Evolutionary conservation across 2,888 invertebrate genomes (phyloP), one percentile per base, ranked within the genome.

Genomic region (Tachina grossa): DNA sequence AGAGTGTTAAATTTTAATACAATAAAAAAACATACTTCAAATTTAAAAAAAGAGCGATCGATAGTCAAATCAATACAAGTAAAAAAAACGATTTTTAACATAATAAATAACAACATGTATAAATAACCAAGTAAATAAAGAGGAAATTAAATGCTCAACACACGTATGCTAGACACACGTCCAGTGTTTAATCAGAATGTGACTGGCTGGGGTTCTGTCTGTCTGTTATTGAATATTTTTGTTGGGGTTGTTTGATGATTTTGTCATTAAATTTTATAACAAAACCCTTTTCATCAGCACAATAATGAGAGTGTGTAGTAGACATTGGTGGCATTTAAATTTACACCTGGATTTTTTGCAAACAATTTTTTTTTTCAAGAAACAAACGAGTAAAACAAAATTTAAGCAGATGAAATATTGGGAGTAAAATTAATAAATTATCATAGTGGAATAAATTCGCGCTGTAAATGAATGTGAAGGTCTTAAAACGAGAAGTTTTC

Each of bases 321-420:
- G 79, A 76, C 79, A 71, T 68, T 80, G 83, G 57, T 80, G 83
- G 53, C 83, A 76, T 86, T 86, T 86, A 88, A 90, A 89, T 90
- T 89, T 91, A 90, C 91, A 91, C 91, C 91, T 91, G 91, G 91
- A 90, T 88, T 89, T 83, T 87, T 87, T 87, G 87, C 83, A 76
- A 57, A 81, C 55, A 59, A 39, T 16, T 57, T 57, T 45, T 59
- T 45, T 19, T 45, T 45, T n/a, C 57, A 74, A 72, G 53, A 76
- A 80, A 83, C 45, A 83, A 74, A 65, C 39, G 41, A 65, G 41
- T 59, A 71, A 53, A 63, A 61, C 16, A 69, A 53, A 68, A 43
- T 51, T 57, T 51, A 74, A 49, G 80, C 80, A 75, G 84, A 84
- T 81, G 84, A 72, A 84, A 84, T 77, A 45, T 77, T 74, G 66